Evolutionary conservation across 2,888 invertebrate genomes (phyloP).

Genomic region (Ecdyonurus torrentis): DNA sequence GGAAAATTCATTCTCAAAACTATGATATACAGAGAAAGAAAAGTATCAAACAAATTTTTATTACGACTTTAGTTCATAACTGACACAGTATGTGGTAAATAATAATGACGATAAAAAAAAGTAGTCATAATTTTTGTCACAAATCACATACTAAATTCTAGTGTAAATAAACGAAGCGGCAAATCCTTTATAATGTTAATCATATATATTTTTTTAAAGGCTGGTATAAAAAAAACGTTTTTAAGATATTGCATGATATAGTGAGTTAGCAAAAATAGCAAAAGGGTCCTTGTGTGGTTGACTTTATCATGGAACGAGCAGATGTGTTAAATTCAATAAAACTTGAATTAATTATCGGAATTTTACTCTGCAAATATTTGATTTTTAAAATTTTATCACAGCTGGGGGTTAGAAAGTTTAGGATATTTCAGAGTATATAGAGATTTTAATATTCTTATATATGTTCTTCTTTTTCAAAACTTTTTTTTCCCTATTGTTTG

Average conservation of each 20-base stretch:
- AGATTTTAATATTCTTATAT: too few relatives aligned
- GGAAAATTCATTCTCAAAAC: too few relatives aligned
- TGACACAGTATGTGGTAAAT: not conserved
- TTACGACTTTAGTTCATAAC: not conserved
- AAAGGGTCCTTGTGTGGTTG: too few relatives aligned
- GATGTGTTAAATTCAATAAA: not conserved
- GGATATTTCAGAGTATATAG: too few relatives aligned
- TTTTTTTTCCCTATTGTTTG: too few relatives aligned
- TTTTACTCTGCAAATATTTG: not conserved
- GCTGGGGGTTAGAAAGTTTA: too few relatives aligned
- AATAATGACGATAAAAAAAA: not conserved
- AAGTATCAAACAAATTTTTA: not conserved
- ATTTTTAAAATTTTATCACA: too few relatives aligned
- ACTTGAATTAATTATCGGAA: not conserved
- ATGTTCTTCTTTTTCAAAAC: too few relatives aligned
- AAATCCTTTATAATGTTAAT: not conserved
- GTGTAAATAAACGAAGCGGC: not conserved
- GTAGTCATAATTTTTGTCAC: not conserved
- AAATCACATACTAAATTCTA: not conserved
- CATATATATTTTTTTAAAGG: too few relatives aligned
- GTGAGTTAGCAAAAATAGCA: not conserved
- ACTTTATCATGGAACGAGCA: too few relatives aligned
- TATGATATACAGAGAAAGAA: too few relatives aligned
- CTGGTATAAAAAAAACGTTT: not conserved
- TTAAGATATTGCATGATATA: not conserved